Evolutionary conservation across 2,113 vertebrate species (phyloP).

Genomic region (Lepisosteus oculatus): DNA sequence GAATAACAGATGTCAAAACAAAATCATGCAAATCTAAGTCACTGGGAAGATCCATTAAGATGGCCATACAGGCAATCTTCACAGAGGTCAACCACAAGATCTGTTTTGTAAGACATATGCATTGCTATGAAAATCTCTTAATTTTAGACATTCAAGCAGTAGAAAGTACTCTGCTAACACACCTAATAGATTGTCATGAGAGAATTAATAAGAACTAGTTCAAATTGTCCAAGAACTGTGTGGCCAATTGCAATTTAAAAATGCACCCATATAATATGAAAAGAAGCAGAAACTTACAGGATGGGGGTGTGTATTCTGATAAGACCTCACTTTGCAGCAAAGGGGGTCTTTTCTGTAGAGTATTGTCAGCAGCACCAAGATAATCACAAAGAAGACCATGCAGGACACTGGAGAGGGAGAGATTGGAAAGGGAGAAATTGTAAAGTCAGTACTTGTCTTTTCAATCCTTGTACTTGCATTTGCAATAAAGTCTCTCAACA

Average conservation of each 20-base stretch:
- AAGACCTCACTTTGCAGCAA: slow-evolving; percentile 72
- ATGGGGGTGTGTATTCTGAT: slow-evolving; percentile 64
- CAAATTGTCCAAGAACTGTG: slow-evolving; percentile 19
- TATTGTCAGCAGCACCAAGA: slow-evolving; percentile 68
- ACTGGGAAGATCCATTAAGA: no score
- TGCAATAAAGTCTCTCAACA: slow-evolving; percentile 12
- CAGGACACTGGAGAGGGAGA: slow-evolving; percentile 57
- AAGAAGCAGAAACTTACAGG: slow-evolving; percentile 47
- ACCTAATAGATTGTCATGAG: neutral
- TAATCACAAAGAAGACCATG: slow-evolving; percentile 66
- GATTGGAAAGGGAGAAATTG: slow-evolving; percentile 14
- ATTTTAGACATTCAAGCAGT: slow-evolving; percentile 13
- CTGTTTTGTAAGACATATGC: no score
- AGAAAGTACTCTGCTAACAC: neutral
- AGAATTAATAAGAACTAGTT: neutral
- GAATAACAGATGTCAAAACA: no score
- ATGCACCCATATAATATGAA: neutral
- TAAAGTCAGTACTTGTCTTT: slow-evolving; percentile 13
- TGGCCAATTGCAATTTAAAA: slow-evolving; percentile 11
- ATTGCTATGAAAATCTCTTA: neutral
- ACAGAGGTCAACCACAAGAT: no score
- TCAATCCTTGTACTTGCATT: slow-evolving; percentile 4
- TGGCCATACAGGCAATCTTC: no score
- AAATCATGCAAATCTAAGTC: no score
- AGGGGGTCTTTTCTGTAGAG: slow-evolving; percentile 67